Conservation (phyloP, 1,140 invertebrate species). For the Pseudomyrmex gracilis region DNA sequence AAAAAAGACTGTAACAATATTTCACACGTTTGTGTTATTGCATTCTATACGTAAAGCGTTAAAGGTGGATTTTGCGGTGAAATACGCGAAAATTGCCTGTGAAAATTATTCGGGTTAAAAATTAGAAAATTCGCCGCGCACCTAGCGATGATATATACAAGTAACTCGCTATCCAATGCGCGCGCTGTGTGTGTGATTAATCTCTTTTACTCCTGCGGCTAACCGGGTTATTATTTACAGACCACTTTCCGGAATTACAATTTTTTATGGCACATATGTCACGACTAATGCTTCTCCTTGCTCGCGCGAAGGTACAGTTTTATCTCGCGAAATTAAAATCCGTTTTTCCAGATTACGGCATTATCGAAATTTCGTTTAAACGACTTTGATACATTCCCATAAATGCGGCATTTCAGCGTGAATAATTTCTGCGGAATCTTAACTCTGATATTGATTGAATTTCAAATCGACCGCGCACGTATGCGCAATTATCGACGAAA, state of each 20-base stretch:
- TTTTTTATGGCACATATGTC: slow-evolving; percentile 56
- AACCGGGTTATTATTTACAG: slow-evolving; percentile 62
- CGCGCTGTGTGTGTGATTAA: slow-evolving; percentile 51
- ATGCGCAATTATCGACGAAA: no score
- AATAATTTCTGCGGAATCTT: background rate
- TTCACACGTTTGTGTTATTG: no score
- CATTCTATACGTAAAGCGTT: no score
- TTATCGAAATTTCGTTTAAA: slow-evolving; percentile 48
- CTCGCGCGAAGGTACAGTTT: slow-evolving; percentile 23
- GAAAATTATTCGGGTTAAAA: slow-evolving; percentile 20
- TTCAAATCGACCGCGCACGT: no score
- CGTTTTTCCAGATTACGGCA: slow-evolving; percentile 34
- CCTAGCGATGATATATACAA: slow-evolving; percentile 28
- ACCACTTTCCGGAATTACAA: slow-evolving; percentile 58
- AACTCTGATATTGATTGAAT: no score
- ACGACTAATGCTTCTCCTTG: slow-evolving; percentile 45
- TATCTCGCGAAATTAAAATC: slow-evolving; percentile 51
- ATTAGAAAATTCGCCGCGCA: slow-evolving; percentile 45
- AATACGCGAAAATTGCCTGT: background rate
- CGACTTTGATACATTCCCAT: slow-evolving; percentile 29
- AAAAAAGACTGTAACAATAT: no score
- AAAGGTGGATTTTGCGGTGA: no score
- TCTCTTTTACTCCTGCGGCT: slow-evolving; percentile 45
- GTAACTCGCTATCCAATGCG: slow-evolving; percentile 39
- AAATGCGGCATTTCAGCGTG: slow-evolving; percentile 21